Percentiles rank a stretch among this genome's conserved stretches.
phyloP scores from a whole-genome alignment of 2,888 invertebrate species.

The Pammene aurita region DNA sequence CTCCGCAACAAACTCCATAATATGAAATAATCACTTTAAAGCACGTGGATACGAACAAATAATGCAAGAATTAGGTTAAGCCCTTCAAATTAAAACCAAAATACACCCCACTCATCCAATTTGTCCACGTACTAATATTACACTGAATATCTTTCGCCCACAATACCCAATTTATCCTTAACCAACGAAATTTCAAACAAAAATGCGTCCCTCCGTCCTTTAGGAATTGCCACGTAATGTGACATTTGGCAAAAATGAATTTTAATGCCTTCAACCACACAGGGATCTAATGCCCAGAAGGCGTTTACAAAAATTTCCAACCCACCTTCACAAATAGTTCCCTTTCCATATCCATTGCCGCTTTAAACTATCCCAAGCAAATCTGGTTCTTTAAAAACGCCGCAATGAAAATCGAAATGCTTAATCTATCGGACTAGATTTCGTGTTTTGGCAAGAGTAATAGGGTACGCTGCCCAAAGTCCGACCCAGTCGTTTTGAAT shows the following conservation, averaged over 20 bases:
- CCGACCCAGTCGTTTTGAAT: constrained; percentile 57
- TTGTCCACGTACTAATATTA: constrained; percentile 32
- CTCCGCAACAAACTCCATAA: not conserved
- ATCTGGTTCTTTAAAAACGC: not conserved
- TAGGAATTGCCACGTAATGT: constrained; percentile 54
- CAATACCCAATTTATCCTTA: constrained; percentile 42
- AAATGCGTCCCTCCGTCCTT: constrained; percentile 47
- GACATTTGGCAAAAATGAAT: constrained; percentile 63
- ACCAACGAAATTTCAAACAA: constrained; percentile 46
- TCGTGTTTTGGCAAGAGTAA: constrained; percentile 14
- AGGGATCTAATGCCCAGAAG: constrained; percentile 41
- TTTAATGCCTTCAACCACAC: constrained; percentile 53
- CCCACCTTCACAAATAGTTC: not conserved
- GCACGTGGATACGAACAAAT: constrained; percentile 4
- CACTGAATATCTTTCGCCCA: constrained; percentile 30
- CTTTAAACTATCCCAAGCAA: not conserved
- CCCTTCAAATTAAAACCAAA: constrained; percentile 31
- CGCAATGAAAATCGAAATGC: constrained; percentile 1
- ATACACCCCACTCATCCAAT: constrained; percentile 34
- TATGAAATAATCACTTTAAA: not conserved
- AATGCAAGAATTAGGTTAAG: constrained; percentile 28
- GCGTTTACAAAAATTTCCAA: constrained; percentile 27
- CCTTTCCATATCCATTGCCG: not conserved
- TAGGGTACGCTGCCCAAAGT: constrained; percentile 51
- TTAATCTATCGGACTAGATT: not conserved